A percentile compares a stretch with the other conserved stretches of the same genome.
phyloP scores from a whole-genome alignment of 2,797 vertebrate genomes.

The Apogon hyalosoma region DNA sequence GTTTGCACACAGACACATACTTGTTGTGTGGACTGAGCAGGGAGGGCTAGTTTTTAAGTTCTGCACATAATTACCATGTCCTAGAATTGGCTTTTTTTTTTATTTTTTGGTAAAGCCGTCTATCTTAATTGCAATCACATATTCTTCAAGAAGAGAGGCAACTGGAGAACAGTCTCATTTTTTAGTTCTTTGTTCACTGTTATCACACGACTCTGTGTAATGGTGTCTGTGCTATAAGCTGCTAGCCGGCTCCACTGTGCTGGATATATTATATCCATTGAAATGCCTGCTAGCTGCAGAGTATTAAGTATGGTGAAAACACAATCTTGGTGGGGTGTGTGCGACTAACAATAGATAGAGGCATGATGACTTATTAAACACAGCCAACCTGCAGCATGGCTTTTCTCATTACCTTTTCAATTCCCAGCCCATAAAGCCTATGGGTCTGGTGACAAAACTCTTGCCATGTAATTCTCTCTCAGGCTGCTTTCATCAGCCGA shows the following conservation, averaged over 20 bases:
- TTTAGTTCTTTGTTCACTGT: constrained; percentile 77
- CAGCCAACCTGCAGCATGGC: constrained; percentile 80
- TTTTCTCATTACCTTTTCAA: constrained; percentile 85
- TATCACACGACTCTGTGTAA: constrained; percentile 80
- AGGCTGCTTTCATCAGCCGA: constrained; percentile 83
- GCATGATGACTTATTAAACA: constrained; percentile 85
- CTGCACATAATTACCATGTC: constrained; percentile 74
- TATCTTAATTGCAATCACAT: constrained; percentile 86
- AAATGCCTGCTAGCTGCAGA: constrained; percentile 77
- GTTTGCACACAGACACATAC: constrained; percentile 45
- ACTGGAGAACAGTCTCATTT: constrained; percentile 75
- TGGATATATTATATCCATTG: constrained; percentile 75
- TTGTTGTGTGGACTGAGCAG: constrained; percentile 31
- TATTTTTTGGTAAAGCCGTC: constrained; percentile 51
- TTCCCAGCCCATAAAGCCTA: constrained; percentile 77
- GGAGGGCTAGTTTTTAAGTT: constrained; percentile 66
- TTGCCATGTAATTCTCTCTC: constrained; percentile 84
- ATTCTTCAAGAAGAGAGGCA: constrained; percentile 73
- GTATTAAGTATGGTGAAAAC: constrained; percentile 67
- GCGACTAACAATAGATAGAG: constrained; percentile 82
- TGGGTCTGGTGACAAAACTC: constrained; percentile 83
- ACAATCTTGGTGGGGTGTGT: constrained; percentile 71
- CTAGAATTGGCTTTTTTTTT: constrained; percentile 60
- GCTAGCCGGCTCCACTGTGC: constrained; percentile 55
- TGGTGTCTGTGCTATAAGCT: constrained; percentile 74